Base-by-base conservation (phyloP, 2,888 invertebrate species). In the Cryptocheilus praepositus region DNA sequence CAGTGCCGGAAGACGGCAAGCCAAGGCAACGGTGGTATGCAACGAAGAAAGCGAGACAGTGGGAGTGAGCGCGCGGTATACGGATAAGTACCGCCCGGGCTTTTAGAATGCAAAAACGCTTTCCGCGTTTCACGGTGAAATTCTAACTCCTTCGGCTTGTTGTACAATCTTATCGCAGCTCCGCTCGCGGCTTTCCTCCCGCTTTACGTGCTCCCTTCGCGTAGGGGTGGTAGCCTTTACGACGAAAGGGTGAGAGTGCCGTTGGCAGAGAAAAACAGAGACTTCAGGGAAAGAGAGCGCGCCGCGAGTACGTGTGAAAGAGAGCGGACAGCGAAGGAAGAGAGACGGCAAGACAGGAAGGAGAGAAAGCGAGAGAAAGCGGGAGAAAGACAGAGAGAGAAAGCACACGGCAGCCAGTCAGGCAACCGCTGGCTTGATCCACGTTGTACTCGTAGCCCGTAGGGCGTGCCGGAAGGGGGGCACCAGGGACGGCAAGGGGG, bases 141-240 rank as follows among this genome's bases (percentile, higher is more conserved):
- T 81, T 84, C 83, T 80, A 85, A 85, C 85, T 85, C 84, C 81
- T 85, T 85, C 80, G 79, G 77, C 69, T 77, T 70, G 78, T 76
- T 81, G 75, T 78, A 85, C 84, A 85, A 86, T 86, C 85, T 86
- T 85, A 86, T 85, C 86, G 81, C 76, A 57, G 63, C 71, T 67
- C 57, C 63, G 72, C 55, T 70, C 66, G 64, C 61, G 71, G 68
- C 64, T 70, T 67, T 71, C 70, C 67, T 69, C 36, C 56, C 36
- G 36, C 36, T 11, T 36, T 16, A 18, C 49, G 49, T 60, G 65
- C 61, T 45, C 57, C 64, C 55, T 60, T 51, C 56, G 5, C n/a
- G n/a, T n/a, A 65, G 36, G 22, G 45, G 49, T 56, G 56, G 64
- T 52, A 22, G 64, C 49, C 53, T 63, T 57, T 52, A 53, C 46